Conservation (phyloP, 2,888 invertebrate genomes). For the Polia nebulosa region DNA sequence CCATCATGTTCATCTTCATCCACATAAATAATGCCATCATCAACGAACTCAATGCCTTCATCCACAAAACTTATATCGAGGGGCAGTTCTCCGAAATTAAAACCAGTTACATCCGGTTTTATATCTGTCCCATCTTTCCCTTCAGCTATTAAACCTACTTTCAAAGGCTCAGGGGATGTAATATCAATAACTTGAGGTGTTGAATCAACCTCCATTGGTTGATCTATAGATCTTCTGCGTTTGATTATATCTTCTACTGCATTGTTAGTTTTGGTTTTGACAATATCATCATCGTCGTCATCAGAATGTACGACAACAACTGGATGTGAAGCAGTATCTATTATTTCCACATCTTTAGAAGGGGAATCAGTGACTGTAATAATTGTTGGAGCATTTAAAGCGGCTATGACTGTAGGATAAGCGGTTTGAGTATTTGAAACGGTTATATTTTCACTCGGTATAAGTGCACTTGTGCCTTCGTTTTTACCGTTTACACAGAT, state of each 20-base stretch:
- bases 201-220: constrained; percentile 45
- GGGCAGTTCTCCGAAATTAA: constrained; percentile 62
- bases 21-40: constrained; percentile 71
- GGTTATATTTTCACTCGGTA: constrained; percentile 33
- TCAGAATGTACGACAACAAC: constrained; percentile 41
- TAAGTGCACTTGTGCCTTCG: not conserved
- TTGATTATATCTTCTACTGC: not conserved
- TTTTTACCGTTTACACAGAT: not conserved
- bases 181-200: not conserved
- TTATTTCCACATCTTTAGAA: constrained; percentile 39
- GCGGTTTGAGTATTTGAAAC: constrained; percentile 6
- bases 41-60: constrained; percentile 78
- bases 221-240: constrained; percentile 12
- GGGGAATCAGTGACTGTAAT: not conserved
- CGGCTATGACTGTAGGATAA: not conserved
- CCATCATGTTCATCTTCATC: constrained; percentile 49
- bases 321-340: constrained; percentile 10
- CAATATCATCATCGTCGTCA: constrained; percentile 21
- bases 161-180: not conserved
- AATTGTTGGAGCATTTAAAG: constrained; percentile 10
- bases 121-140: not conserved
- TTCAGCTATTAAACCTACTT: not conserved
- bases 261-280: not conserved
- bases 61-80: constrained; percentile 72
- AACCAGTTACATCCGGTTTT: constrained; percentile 10